Evolutionary conservation across 1,140 invertebrate species (phyloP).

Genomic region (Drosophila lacteicornis): DNA sequence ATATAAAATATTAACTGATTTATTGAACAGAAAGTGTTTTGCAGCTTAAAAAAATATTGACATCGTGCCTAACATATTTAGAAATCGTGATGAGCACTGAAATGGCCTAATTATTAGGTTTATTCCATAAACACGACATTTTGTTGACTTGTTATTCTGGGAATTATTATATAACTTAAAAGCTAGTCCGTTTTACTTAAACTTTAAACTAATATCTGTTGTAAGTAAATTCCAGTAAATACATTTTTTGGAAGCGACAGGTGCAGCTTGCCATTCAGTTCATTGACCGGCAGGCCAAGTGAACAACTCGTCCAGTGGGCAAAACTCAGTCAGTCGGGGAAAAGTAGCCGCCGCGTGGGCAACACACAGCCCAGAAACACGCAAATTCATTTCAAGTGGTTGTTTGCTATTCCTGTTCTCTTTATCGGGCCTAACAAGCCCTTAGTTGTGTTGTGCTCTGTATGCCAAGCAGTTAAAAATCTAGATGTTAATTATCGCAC

Average conservation of each 20-base stretch:
- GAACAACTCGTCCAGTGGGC: constrained; percentile 37
- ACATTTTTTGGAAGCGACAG: constrained; percentile 5
- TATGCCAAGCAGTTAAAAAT: constrained; percentile 74
- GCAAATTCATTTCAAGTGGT: constrained; percentile 66
- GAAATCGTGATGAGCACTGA: not conserved
- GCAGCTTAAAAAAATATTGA: not conserved
- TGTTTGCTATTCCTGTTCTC: constrained; percentile 33
- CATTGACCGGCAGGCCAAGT: constrained; percentile 61
- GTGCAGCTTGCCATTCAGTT: constrained; percentile 36
- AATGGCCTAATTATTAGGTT: not conserved
- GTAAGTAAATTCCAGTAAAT: not conserved
- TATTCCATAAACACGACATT: not conserved
- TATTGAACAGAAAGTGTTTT: not conserved
- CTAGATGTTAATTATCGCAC: constrained; percentile 79
- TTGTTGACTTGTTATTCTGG: not conserved
- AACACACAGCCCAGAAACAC: constrained; percentile 49
- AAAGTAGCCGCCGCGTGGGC: constrained; percentile 38
- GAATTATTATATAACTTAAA: not conserved
- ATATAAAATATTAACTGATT: not conserved
- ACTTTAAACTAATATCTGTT: not conserved
- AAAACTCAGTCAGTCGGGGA: constrained; percentile 7
- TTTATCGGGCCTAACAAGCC: constrained; percentile 74
- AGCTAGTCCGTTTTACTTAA: not conserved
- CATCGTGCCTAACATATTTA: not conserved
- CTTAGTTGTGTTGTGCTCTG: constrained; percentile 68